Evolutionary conservation across 1,140 invertebrate species (phyloP).

Genomic region (Harlomillsia oculata): DNA sequence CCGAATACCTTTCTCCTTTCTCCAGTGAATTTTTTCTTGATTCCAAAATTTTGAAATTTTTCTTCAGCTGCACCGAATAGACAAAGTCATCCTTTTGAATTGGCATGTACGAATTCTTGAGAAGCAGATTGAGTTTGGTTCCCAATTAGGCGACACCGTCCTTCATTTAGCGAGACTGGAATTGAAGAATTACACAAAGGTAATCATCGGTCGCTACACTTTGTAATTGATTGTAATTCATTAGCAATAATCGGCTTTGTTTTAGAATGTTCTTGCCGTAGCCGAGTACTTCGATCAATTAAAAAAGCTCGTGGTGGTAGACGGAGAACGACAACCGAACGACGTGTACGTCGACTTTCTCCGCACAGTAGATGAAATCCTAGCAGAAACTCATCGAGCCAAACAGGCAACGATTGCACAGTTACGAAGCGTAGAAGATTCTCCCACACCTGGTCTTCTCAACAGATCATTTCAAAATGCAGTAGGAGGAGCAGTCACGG

Average conservation of each 20-base stretch:
- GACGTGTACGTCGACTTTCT: slow-evolving; percentile 5
- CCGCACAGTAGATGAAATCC: background rate
- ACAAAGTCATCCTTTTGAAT: slow-evolving; percentile 69
- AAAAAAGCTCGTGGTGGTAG: slow-evolving; percentile 36
- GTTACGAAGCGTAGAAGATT: too few species aligned
- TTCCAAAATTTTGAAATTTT: slow-evolving; percentile 3
- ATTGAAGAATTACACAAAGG: slow-evolving; percentile 63
- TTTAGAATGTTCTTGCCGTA: slow-evolving; percentile 79
- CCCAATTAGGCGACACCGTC: slow-evolving; percentile 74
- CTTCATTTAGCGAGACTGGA: slow-evolving; percentile 75
- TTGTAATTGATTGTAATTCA: background rate
- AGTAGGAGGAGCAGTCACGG: too few species aligned
- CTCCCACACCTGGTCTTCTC: too few species aligned
- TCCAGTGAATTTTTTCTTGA: background rate
- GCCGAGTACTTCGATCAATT: slow-evolving; percentile 80
- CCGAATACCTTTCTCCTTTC: background rate
- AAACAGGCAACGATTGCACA: background rate
- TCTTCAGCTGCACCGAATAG: slow-evolving; percentile 70
- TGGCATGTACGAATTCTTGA: slow-evolving; percentile 75
- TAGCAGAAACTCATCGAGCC: background rate
- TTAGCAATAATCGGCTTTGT: background rate
- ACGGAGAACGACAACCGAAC: background rate
- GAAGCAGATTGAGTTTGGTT: slow-evolving; percentile 78
- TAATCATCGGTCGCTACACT: too few species aligned
- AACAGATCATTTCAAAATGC: too few species aligned